Evolutionary conservation across 2,797 vertebrate genomes (phyloP), one percentile per base, ranked within the genome.

Genomic region (Macropus fuliginosus): DNA sequence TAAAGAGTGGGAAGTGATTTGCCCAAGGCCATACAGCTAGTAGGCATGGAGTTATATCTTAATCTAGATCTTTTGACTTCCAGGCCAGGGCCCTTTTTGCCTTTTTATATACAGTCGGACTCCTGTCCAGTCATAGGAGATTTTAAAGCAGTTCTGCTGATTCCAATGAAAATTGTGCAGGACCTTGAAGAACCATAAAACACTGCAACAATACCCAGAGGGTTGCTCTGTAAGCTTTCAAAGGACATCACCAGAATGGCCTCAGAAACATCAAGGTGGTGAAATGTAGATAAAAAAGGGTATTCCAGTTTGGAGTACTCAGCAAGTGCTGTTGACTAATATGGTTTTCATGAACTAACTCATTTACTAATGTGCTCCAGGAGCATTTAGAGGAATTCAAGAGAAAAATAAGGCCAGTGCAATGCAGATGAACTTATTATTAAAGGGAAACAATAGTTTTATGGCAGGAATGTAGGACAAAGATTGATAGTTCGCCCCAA

Each of bases 251-350:
- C 24, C 34, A 40, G 46, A 91, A 55, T 28, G 29, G 27, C 6
- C 5, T 91, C 55, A 56, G 50, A 40, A 46, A 91, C 21, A 28
- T 27, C 54, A 91, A 40, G n/a, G 46, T n/a, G 24, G 46, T 40
- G 91, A 12, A 57, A 57, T 56, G 40, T 46, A 56, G 56, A 57
- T 27, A 13, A 57, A 46, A 46, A 46, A 40, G 4, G 40, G 40
- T 18, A 29, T 92, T 57, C 2, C 50, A 27, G 27, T 29, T 29
- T 40, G 14, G 40, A 92, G 27, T 95, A 97, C 91, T 97, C 97
- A 96, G 97, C 97, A 98, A 97, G 96, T 97, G 97, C 92, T 97
- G 95, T 97, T 97, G 97, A 98, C 96, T 96, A 95, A 96, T 95
- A 54, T 93, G 97, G 96, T 97, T 96, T 93, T 91, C 93, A 96